Evolutionary conservation across 2,888 invertebrate species (phyloP).

Genomic region (Chironomus tentans): DNA sequence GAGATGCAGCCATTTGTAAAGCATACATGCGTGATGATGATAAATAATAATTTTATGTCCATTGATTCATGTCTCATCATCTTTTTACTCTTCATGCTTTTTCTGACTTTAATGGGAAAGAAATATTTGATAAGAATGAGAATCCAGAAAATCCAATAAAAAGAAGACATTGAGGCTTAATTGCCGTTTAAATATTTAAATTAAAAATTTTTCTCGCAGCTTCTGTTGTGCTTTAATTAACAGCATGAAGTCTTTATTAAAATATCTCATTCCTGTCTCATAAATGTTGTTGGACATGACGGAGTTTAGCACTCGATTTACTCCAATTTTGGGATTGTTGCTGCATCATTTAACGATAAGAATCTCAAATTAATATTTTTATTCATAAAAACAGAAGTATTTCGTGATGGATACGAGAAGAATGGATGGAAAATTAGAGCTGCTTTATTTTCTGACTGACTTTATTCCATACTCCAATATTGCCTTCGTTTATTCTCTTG

Average conservation of each 20-base stretch:
- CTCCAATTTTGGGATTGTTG: background rate
- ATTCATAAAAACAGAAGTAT: background rate
- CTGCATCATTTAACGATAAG: background rate
- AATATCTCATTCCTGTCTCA: too few species aligned
- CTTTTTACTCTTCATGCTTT: background rate
- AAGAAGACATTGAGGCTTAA: too few species aligned
- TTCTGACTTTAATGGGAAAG: background rate
- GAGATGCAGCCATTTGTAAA: background rate
- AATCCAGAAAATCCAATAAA: background rate
- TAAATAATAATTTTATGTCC: background rate
- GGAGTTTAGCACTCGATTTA: background rate
- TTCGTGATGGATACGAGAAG: background rate
- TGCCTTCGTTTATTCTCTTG: background rate
- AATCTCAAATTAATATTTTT: background rate
- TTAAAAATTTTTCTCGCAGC: too few species aligned
- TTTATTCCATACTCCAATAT: background rate
- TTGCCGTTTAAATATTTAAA: too few species aligned
- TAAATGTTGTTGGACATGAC: background rate
- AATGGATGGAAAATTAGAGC: background rate
- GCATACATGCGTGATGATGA: background rate
- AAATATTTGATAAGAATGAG: background rate
- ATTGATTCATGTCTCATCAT: background rate
- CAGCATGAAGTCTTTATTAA: background rate
- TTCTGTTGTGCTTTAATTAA: background rate
- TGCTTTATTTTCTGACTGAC: background rate